phyloP scores from a whole-genome alignment of 2,888 invertebrate genomes.

The Sinodicranocentrus sp. region DNA sequence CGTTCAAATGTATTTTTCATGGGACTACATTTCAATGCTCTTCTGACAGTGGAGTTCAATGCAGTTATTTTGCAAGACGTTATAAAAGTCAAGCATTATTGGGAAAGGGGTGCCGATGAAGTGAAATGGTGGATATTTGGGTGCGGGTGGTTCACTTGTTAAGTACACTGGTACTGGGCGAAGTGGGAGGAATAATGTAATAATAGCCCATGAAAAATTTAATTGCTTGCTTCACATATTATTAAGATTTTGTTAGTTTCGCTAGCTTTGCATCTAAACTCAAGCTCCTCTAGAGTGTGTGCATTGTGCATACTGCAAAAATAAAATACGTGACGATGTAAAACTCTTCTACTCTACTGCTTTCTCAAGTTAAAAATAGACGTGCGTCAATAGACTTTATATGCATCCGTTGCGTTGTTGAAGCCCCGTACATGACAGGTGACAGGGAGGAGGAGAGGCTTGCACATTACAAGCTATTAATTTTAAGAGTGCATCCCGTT shows the following conservation, averaged over 20 bases:
- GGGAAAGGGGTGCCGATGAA: background rate
- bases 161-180: background rate
- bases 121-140: background rate
- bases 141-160: conserved; percentile 13
- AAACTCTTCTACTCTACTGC: too few relatives aligned
- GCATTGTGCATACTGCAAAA: background rate
- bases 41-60: background rate
- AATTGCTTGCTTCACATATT: conserved; percentile 47
- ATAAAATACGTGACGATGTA: too few relatives aligned
- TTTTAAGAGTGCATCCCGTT: background rate
- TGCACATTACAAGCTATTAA: background rate
- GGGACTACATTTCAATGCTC: background rate
- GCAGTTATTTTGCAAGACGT: too few relatives aligned
- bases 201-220: conserved; percentile 53
- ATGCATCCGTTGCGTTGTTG: too few relatives aligned
- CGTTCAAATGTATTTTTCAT: background rate
- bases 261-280: too few relatives aligned
- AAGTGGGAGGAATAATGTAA: background rate
- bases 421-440: background rate
- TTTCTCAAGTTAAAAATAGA: conserved; percentile 50
- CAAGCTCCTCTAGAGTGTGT: background rate
- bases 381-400: conserved; percentile 34
- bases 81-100: background rate
- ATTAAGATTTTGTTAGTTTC: conserved; percentile 43
- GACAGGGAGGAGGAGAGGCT: background rate